phyloP scores from a whole-genome alignment of 2,797 vertebrate genomes.

The Hoplostethus mediterraneus region DNA sequence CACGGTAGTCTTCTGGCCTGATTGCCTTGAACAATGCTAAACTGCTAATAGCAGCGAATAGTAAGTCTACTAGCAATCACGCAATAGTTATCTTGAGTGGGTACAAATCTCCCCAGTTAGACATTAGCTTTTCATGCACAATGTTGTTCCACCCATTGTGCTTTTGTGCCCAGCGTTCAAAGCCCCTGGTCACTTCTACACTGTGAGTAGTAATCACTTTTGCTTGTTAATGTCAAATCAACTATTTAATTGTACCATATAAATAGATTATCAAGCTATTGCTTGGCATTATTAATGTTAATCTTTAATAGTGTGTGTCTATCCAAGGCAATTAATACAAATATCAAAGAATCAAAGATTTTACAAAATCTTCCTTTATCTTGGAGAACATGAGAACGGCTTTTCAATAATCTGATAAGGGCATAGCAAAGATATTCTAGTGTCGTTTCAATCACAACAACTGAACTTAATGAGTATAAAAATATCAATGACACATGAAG shows the following conservation, averaged over 20 bases:
- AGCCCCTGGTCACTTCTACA: constrained; percentile 37
- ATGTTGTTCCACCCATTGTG: constrained; percentile 39
- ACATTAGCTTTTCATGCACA: constrained; percentile 14
- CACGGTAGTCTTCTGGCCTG: not conserved
- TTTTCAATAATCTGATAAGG: not conserved
- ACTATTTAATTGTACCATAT: constrained; percentile 26
- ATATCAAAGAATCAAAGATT: constrained; percentile 1
- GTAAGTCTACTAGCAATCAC: constrained; percentile 25
- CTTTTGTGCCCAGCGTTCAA: constrained; percentile 5
- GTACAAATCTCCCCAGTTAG: constrained; percentile 24
- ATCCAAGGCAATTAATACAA: not conserved
- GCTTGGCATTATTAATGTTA: not conserved
- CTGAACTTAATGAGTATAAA: not conserved
- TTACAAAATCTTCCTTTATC: not conserved
- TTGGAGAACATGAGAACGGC: no score
- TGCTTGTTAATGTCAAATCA: constrained; percentile 46
- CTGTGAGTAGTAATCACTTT: constrained; percentile 22
- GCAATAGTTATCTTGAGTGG: constrained; percentile 3
- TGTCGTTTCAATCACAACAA: not conserved
- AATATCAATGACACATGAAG: not conserved
- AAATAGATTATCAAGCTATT: constrained; percentile 7
- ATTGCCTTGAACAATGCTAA: constrained; percentile 2
- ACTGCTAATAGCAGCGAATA: not conserved
- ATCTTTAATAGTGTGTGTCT: not conserved
- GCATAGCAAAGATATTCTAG: not conserved